phyloP scores from a whole-genome alignment of 37 sponge, comb jelly and placozoan genomes.

The Spongia lamella region DNA sequence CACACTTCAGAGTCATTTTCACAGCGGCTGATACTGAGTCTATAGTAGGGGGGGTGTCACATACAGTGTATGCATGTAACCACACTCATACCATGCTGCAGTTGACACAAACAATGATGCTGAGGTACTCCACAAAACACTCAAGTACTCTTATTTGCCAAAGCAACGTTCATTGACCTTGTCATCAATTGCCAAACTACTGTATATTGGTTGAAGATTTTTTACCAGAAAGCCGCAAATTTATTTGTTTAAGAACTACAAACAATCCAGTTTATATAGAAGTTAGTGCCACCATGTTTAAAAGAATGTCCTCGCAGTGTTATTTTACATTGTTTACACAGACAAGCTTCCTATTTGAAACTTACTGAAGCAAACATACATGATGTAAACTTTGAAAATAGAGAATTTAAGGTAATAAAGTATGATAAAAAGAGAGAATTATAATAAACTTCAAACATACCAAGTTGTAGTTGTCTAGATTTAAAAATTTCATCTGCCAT shows the following conservation, averaged over 20 bases:
- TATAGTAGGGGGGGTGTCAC: too few species aligned
- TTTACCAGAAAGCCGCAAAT: background rate
- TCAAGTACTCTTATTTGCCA: conserved; percentile 14
- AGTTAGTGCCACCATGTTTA: background rate
- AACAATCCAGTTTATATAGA: conserved; percentile 14
- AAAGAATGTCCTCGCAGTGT: background rate
- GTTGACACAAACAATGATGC: conserved; percentile 6
- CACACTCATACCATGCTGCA: conserved; percentile 12
- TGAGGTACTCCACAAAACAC: background rate
- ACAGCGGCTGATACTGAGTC: too few species aligned
- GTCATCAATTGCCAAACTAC: background rate
- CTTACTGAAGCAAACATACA: background rate
- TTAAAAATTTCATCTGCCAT: background rate
- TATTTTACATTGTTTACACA: conserved; percentile 3
- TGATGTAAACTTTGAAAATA: too few species aligned
- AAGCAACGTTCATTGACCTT: background rate
- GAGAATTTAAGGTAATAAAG: too few species aligned
- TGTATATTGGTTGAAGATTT: background rate
- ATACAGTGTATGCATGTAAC: too few species aligned
- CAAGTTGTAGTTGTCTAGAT: background rate
- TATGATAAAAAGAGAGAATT: too few species aligned
- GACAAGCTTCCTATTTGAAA: background rate
- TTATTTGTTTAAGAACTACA: conserved; percentile 25
- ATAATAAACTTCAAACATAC: too few species aligned
- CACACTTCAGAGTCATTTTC: too few species aligned